phyloP scores from a whole-genome alignment of 1,140 invertebrate genomes.

The Bombus vancouverensis region DNA sequence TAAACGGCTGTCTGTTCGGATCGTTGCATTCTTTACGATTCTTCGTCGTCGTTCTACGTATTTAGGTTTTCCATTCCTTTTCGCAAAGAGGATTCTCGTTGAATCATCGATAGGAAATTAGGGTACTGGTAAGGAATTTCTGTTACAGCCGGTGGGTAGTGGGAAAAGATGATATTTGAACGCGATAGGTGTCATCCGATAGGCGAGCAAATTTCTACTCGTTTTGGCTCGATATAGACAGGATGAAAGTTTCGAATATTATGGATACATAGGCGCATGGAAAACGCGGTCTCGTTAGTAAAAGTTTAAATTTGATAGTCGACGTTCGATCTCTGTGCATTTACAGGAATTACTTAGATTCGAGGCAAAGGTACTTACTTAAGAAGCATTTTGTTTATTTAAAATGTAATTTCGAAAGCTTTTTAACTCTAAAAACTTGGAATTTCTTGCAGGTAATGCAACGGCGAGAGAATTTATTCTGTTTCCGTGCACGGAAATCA shows the following conservation, averaged over 20 bases:
- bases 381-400: neutral
- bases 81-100: rapidly evolving
- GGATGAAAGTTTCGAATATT: neutral
- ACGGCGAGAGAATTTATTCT: neutral
- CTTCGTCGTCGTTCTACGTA: no score
- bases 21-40: no score
- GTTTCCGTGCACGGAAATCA: neutral
- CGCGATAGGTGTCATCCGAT: no score
- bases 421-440: neutral
- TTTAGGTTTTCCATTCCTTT: no score
- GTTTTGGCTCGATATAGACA: no score
- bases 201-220: no score
- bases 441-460: neutral
- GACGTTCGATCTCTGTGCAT: neutral
- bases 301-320: neutral
- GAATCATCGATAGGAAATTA: no score
- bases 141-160: no score
- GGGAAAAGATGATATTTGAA: no score
- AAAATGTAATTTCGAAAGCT: neutral
- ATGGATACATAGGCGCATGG: no score
- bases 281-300: neutral
- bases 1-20: no score
- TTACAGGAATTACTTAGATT: neutral
- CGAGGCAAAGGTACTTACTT: neutral
- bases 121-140: no score